A percentile compares a stretch with the other conserved stretches of the same genome.
Evolutionary conservation across 1,140 invertebrate species (phyloP).

Genomic region (Brachionus plicatilis): DNA sequence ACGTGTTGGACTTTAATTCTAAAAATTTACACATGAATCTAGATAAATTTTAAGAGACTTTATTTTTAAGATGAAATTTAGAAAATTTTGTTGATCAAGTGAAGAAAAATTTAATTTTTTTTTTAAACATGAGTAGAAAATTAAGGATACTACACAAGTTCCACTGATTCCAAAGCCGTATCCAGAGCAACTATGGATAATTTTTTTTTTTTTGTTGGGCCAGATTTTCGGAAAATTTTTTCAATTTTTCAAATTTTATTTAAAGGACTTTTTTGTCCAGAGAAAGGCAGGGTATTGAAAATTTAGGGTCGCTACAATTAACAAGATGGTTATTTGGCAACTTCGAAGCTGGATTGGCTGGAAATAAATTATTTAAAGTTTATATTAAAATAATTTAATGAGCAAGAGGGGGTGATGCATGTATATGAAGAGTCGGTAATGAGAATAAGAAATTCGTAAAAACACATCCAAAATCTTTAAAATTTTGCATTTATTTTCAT

Average conservation of each 20-base stretch:
- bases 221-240: too few species aligned
- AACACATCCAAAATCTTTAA: background rate
- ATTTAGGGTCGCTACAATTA: background rate
- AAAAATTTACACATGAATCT: background rate
- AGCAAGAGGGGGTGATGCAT: background rate
- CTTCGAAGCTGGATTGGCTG: background rate
- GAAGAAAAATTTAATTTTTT: too few species aligned
- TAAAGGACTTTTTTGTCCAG: background rate
- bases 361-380: slow-evolving; percentile 30
- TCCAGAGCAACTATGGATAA: too few species aligned
- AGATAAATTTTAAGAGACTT: too few species aligned
- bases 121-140: too few species aligned
- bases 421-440: background rate
- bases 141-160: too few species aligned
- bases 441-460: background rate
- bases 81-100: too few species aligned
- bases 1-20: background rate
- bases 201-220: too few species aligned
- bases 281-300: background rate
- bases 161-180: too few species aligned
- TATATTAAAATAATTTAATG: background rate
- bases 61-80: too few species aligned
- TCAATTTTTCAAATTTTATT: too few species aligned
- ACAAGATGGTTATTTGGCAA: background rate
- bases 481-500: background rate